Evolutionary conservation across 2,888 invertebrate genomes (phyloP), one percentile per base, ranked within the genome.

Genomic region (Leptinotarsa tumamoca): DNA sequence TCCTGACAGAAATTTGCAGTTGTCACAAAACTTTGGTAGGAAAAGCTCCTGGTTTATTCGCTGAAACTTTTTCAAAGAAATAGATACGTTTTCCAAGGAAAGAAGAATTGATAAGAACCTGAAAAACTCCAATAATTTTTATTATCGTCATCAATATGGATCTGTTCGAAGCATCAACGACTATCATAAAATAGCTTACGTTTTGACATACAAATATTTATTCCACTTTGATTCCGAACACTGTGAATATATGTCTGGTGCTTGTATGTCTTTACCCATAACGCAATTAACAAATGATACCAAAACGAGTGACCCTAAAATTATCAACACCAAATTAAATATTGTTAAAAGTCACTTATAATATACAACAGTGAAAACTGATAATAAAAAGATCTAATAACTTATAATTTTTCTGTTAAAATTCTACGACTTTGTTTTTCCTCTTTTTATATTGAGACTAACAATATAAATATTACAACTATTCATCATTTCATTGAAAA

Each of bases 301-400:
- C 81, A 80, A 78, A 82, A 82, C 80, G 79, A 82, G 77, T 82
- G 81, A 80, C 81, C 83, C 81, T 82, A 82, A 81, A 79, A 80
- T 80, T 80, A 84, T 82, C 80, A 84, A 84, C 83, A 84, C 84
- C 84, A 82, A 83, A 82, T 82, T 80, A 83, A 83, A 83, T 81
- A 77, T 83, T 80, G 80, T 82, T 81, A 80, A 82, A 81, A 82
- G 74, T 78, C 80, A 81, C 79, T 77, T 78, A 82, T 77, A 79
- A 78, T 80, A 77, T 80, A 81, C 79, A 82, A 84, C 80, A 81
- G 78, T 80, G 80, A 82, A 80, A 83, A 81, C 79, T 76, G 80
- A 82, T 80, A 82, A 81, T 81, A 81, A 81, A 81, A 81, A 78
- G 79, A 72, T 77, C 73, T 78, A 77, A 78, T 80, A 80, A 80